Percentiles rank a stretch among this genome's conserved stretches.
phyloP scores from a whole-genome alignment of 2,113 vertebrate species.

The Ptyas mucosa region DNA sequence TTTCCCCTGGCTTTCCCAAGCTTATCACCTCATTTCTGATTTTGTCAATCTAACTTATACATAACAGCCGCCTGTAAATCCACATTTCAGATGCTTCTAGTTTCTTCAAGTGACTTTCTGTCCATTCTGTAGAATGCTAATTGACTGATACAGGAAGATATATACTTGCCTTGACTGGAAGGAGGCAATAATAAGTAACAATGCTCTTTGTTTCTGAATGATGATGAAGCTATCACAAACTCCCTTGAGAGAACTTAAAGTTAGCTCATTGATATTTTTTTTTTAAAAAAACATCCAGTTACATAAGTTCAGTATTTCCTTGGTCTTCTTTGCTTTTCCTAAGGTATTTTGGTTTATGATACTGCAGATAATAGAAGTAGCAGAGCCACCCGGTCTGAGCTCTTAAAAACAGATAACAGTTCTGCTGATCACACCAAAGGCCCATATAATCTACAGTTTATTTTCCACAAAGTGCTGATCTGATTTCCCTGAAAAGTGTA shows the following conservation, averaged over 20 bases:
- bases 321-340: not conserved
- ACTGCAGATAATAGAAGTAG: not conserved
- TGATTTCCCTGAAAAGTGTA: not conserved
- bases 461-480: not conserved
- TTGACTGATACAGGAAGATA: not conserved
- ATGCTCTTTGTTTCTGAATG: not conserved
- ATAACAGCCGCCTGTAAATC: too few species aligned
- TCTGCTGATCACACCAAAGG: not conserved
- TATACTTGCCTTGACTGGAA: not conserved
- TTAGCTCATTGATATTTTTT: not conserved
- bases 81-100: too few species aligned
- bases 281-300: not conserved
- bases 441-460: not conserved
- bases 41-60: too few species aligned
- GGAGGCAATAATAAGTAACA: not conserved
- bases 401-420: not conserved
- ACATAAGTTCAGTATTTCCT: not conserved
- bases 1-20: too few species aligned
- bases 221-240: not conserved
- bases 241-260: not conserved
- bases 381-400: not conserved
- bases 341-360: not conserved
- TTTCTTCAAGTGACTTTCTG: too few species aligned
- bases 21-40: too few species aligned
- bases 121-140: too few species aligned